These are phyloP conservation scores for Spinibarbus caldwelli DNA, from an alignment of 2,797 vertebrate species.

Conservation along the genomic window DNA sequence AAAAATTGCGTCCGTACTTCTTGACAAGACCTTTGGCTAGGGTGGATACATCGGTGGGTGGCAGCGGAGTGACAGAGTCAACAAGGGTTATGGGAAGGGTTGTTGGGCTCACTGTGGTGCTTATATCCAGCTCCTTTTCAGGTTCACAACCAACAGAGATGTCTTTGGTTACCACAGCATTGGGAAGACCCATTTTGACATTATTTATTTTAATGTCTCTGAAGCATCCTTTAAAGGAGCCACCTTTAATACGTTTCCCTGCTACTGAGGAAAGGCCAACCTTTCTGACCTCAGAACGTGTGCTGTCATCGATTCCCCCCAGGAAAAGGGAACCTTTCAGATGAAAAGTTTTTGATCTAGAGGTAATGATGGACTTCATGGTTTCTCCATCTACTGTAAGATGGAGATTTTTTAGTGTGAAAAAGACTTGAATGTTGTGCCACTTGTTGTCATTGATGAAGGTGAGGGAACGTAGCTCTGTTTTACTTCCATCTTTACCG, in stretches of 20 bases:
- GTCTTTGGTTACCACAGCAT: constrained; percentile 86
- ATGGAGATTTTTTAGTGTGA: constrained; percentile 79
- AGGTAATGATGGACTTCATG: constrained; percentile 75
- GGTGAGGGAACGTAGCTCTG: constrained; percentile 76
- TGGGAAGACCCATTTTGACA: constrained; percentile 80
- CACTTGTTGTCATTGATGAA: constrained; percentile 84
- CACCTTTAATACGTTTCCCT: constrained; percentile 81
- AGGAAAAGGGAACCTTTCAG: constrained; percentile 83
- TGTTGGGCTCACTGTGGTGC: constrained; percentile 63
- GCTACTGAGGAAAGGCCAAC: constrained; percentile 80
- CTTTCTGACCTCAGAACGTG: constrained; percentile 78
- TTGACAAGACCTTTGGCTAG: constrained; percentile 73
- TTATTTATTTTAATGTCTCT: constrained; percentile 81
- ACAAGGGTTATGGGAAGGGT: constrained; percentile 51
- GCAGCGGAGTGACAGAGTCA: constrained; percentile 64
- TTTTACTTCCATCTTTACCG: constrained; percentile 77
- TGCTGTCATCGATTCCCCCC: constrained; percentile 84
- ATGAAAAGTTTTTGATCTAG: constrained; percentile 71
- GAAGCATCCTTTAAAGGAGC: constrained; percentile 92
- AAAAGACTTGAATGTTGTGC: constrained; percentile 81
- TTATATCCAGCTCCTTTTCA: constrained; percentile 67
- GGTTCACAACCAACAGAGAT: constrained; percentile 89
- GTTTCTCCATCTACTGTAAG: constrained; percentile 82
- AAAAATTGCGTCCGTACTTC: constrained; percentile 74
- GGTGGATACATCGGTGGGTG: constrained; percentile 69